phyloP scores from a whole-genome alignment of 1,140 invertebrate species.

The Lanistes nyassanus region DNA sequence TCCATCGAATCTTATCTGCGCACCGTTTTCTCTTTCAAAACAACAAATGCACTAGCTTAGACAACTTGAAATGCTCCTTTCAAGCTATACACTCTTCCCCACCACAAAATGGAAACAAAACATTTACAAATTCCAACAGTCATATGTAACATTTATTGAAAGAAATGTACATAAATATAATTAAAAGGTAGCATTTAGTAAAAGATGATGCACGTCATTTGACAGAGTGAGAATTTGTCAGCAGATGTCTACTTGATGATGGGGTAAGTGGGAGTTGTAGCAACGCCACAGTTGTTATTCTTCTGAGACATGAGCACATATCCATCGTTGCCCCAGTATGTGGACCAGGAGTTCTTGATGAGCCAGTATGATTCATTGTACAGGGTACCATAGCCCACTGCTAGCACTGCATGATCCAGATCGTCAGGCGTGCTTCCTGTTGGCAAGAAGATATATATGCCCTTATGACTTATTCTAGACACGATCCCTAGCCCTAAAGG shows the following conservation, averaged over 20 bases:
- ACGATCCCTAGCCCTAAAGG: too few species aligned
- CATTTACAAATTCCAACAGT: neutral
- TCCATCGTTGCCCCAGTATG: constrained; percentile 90
- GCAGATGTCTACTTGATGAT: constrained; percentile 42
- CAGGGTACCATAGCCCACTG: constrained; percentile 90
- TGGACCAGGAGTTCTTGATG: constrained; percentile 94
- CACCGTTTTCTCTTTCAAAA: too few species aligned
- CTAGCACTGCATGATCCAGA: constrained; percentile 92
- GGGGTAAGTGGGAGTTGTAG: constrained; percentile 87
- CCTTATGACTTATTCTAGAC: too few species aligned
- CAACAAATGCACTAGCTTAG: too few species aligned
- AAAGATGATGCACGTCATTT: neutral
- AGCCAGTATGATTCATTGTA: constrained; percentile 89
- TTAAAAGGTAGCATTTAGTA: neutral
- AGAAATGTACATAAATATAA: neutral
- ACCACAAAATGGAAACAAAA: neutral
- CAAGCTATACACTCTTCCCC: too few species aligned
- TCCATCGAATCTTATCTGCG: too few species aligned
- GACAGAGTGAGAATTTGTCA: neutral
- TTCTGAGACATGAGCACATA: constrained; percentile 89
- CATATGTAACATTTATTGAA: neutral
- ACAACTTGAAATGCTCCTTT: neutral
- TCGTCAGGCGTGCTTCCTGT: constrained; percentile 62
- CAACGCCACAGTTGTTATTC: constrained; percentile 92
- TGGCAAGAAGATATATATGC: constrained; percentile 28